Percentiles rank a stretch among this genome's conserved stretches.
These are phyloP conservation scores for Heteromurus nitidus DNA, from an alignment of 2,888 invertebrate genomes.

Conservation along the genomic window DNA sequence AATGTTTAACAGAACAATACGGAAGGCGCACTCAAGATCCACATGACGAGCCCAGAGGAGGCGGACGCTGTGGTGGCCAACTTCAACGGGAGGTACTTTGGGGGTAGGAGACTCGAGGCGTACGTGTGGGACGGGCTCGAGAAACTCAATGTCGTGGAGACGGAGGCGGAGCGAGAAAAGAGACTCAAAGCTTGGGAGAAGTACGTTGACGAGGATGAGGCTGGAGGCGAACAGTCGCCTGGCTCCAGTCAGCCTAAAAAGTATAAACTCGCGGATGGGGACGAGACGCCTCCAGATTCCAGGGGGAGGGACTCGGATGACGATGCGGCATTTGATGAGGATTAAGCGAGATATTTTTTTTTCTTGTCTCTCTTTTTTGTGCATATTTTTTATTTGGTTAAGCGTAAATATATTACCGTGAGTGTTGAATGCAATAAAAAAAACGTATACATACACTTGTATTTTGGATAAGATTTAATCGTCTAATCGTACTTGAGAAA, in stretches of 20 bases:
- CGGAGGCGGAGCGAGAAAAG: slow-evolving; percentile 88
- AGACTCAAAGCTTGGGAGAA: slow-evolving; percentile 92
- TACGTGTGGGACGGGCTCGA: slow-evolving; percentile 76
- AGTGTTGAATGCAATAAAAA: too few species aligned
- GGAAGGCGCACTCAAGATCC: slow-evolving; percentile 94
- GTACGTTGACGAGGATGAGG: slow-evolving; percentile 82
- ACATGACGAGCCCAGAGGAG: slow-evolving; percentile 91
- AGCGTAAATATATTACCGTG: too few species aligned
- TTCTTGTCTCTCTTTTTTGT: too few species aligned
- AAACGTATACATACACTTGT: too few species aligned
- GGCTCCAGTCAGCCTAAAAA: background rate
- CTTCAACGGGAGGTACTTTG: slow-evolving; percentile 93
- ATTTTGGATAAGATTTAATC: too few species aligned
- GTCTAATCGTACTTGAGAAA: too few species aligned
- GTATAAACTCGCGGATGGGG: background rate
- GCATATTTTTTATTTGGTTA: too few species aligned
- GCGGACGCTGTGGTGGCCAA: slow-evolving; percentile 92
- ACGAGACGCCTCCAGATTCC: background rate
- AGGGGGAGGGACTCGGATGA: too few species aligned
- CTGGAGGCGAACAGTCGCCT: slow-evolving; percentile 10
- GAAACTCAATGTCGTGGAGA: slow-evolving; percentile 92
- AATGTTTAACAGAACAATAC: slow-evolving; percentile 91
- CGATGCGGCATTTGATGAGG: background rate
- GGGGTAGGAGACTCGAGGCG: slow-evolving; percentile 88
- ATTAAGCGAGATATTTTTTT: background rate